phyloP scores from a whole-genome alignment of 1,140 invertebrate species.

The Drosophila sp. region DNA sequence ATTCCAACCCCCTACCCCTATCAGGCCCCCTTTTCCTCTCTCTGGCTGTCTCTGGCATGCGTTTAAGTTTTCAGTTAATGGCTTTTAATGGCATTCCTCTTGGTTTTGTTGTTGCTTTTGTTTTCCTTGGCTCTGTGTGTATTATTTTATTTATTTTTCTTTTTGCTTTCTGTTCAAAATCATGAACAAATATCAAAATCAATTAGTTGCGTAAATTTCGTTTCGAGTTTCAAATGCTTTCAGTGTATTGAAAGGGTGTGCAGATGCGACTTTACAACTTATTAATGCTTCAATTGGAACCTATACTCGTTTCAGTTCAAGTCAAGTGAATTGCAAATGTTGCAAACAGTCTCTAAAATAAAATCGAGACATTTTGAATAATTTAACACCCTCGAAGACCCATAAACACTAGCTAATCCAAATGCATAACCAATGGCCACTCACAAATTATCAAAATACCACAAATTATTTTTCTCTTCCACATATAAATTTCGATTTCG shows the following conservation, averaged over 20 bases:
- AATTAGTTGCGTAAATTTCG: slow-evolving; percentile 77
- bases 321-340: too few relatives aligned
- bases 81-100: slow-evolving; percentile 76
- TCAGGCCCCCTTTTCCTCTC: slow-evolving; percentile 2
- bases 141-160: neutral
- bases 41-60: slow-evolving; percentile 73
- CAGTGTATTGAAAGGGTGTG: neutral
- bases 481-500: slow-evolving; percentile 39
- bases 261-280: neutral
- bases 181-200: slow-evolving; percentile 75
- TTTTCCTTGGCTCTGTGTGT: slow-evolving; percentile 19
- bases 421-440: slow-evolving; percentile 59
- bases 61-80: slow-evolving; percentile 83
- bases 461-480: slow-evolving; percentile 46
- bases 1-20: neutral
- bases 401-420: slow-evolving; percentile 51
- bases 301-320: too few relatives aligned
- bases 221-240: slow-evolving; percentile 41
- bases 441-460: slow-evolving; percentile 71
- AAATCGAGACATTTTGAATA: slow-evolving; percentile 42
- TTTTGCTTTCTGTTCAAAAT: slow-evolving; percentile 60
- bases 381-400: slow-evolving; percentile 59
- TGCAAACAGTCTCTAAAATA: neutral
- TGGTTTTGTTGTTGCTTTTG: slow-evolving; percentile 34
- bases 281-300: neutral